Evolutionary conservation across 2,888 invertebrate genomes (phyloP), one percentile per base, ranked within the genome.

Genomic region (Agrilus mali): DNA sequence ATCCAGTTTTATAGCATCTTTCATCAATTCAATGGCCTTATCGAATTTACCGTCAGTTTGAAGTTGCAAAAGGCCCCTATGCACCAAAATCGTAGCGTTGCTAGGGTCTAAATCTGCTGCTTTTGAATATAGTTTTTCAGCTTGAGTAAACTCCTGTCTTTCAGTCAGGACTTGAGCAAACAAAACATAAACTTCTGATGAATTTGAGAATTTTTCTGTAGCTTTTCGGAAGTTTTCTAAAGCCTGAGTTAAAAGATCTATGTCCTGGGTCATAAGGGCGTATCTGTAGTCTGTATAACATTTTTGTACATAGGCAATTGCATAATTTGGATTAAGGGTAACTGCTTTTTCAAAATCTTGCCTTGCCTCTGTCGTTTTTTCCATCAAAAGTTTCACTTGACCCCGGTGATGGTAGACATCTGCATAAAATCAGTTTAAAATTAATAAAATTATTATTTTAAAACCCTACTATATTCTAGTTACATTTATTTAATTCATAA

Each of bases 371-470:
- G 83, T 80, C 54, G 88, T 74, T 53, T 82, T 79, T 44, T 92
- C 92, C 58, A 88, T 67, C 38, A 94, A 67, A 49, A 95, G 70
- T 60, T 86, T 78, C 7, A 93, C 83, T 77, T 95, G 80, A 40
- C 93, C 95, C 49, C 93, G 73, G 60, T 96, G 94, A 63, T 94
- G 90, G 65, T 86, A 95, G 41, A 96, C 80, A 63, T 96, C 96
- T 16, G 16, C 2, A 35, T 15, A 14, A 35, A 8, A 35, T 35
- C 7, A n/a, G 35, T 35, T 35, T 35, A 8, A 35, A 7, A 35
- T 33, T 33, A 4, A 35, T 14, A 13, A 7, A n/a, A n/a, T n/a
- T n/a, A n/a, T n/a, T n/a, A n/a, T n/a, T n/a, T n/a, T n/a, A n/a
- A n/a, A n/a, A n/a, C n/a, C n/a, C n/a, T n/a, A n/a, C n/a, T n/a